Percentiles rank a stretch among this genome's conserved stretches.
phyloP scores from a whole-genome alignment of 2,113 vertebrate genomes.

The Lagopus leucura region DNA sequence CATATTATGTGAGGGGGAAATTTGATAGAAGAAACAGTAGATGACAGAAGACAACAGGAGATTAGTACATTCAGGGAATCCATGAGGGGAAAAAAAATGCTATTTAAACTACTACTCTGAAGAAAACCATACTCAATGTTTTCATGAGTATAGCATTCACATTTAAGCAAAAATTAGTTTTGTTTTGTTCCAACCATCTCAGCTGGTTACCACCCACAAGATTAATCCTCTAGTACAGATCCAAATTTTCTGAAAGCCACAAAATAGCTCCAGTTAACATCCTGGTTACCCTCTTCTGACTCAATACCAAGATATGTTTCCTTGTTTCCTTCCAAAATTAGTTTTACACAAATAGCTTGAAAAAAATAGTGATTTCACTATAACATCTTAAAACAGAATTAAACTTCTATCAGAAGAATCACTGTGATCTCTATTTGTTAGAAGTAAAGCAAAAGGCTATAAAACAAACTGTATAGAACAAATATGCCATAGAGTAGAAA shows the following conservation, averaged over 20 bases:
- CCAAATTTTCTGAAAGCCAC: neutral
- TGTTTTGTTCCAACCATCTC: neutral
- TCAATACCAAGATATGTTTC: neutral
- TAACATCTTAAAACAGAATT: neutral
- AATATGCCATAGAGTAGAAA: neutral
- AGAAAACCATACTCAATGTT: neutral
- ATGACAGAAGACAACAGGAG: neutral
- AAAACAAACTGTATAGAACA: neutral
- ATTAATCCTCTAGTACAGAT: neutral
- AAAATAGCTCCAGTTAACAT: neutral
- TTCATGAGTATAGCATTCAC: neutral
- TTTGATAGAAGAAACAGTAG: neutral
- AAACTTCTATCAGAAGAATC: neutral
- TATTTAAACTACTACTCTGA: neutral
- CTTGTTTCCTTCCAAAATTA: neutral
- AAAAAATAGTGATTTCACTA: neutral
- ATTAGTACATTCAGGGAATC: neutral
- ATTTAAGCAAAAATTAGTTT: neutral
- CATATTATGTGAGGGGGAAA: neutral
- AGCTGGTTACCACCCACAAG: neutral
- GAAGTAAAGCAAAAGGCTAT: neutral
- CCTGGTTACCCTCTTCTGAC: neutral
- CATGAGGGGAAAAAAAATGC: accelerated
- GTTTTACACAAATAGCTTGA: neutral
- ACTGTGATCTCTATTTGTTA: neutral